phyloP scores from a whole-genome alignment of 2,888 invertebrate genomes.

The Conus canariensis region DNA sequence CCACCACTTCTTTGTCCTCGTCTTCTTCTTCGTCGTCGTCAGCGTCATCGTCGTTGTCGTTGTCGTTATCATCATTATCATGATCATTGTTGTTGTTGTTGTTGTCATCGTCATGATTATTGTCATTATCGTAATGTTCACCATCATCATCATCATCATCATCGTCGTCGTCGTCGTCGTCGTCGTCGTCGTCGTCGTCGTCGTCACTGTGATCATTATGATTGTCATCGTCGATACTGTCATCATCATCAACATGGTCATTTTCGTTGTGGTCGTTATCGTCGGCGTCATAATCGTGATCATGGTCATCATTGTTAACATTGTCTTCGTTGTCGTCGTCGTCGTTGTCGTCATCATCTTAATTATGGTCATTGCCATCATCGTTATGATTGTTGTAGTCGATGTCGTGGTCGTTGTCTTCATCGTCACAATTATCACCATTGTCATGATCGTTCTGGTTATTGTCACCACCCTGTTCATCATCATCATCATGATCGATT shows the following conservation, averaged over 20 bases:
- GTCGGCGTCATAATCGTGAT: too few species aligned
- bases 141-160: not conserved
- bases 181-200: not conserved
- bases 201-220: not conserved
- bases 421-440: slow-evolving; percentile 5
- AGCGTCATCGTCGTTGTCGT: too few species aligned
- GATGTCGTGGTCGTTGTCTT: not conserved
- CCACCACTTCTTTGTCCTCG: not conserved
- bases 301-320: too few species aligned
- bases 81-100: not conserved
- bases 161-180: not conserved
- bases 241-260: not conserved
- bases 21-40: not conserved
- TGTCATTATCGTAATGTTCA: not conserved
- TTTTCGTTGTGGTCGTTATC: too few species aligned
- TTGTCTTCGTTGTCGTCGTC: too few species aligned
- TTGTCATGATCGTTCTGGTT: not conserved
- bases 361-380: not conserved
- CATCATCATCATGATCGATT: not conserved
- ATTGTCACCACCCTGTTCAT: not conserved
- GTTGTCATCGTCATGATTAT: not conserved
- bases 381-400: not conserved
- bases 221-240: too few species aligned
- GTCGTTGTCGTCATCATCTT: too few species aligned
- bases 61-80: not conserved